These are phyloP conservation scores for Sitodiplosis mosellana DNA, from an alignment of 1,140 invertebrate genomes.

Conservation along the genomic window DNA sequence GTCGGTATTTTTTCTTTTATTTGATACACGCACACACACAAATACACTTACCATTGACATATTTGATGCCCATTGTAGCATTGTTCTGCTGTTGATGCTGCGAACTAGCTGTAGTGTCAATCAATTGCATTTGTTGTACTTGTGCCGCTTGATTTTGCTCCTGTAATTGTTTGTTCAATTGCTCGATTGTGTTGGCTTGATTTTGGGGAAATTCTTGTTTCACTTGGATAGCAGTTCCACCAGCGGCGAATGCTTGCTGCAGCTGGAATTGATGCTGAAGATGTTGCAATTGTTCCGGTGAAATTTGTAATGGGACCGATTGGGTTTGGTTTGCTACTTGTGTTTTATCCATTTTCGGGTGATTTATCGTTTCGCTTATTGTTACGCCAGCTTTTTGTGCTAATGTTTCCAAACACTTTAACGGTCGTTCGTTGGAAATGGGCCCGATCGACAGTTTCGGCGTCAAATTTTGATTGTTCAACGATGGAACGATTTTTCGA, in stretches of 20 bases:
- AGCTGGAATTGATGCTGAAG: conserved; percentile 15
- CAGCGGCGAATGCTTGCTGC: conserved; percentile 15
- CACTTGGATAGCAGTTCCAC: conserved; percentile 28
- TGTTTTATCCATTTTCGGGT: no score
- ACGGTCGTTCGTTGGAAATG: conserved; percentile 2
- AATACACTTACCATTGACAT: conserved; percentile 11
- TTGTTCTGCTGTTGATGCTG: conserved; percentile 29
- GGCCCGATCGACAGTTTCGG: neutral
- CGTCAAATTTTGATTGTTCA: neutral
- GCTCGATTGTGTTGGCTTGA: conserved; percentile 7
- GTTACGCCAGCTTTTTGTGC: conserved; percentile 45
- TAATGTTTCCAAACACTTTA: conserved; percentile 44
- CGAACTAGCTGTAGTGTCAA: conserved; percentile 23
- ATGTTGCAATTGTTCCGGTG: conserved; percentile 23
- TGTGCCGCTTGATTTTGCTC: conserved; percentile 26
- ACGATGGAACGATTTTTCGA: no score
- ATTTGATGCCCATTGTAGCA: conserved; percentile 13
- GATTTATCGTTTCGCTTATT: conserved; percentile 33
- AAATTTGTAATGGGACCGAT: conserved; percentile 21
- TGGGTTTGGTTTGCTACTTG: conserved; percentile 2
- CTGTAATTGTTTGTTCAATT: conserved; percentile 25
- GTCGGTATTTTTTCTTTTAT: no score
- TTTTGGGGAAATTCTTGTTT: conserved; percentile 27
- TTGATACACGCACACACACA: conserved; percentile 12
- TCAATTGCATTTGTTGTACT: conserved; percentile 26